Conservation (phyloP, 64 coral and sea anemone genomes). For the Anthopleura sola region DNA sequence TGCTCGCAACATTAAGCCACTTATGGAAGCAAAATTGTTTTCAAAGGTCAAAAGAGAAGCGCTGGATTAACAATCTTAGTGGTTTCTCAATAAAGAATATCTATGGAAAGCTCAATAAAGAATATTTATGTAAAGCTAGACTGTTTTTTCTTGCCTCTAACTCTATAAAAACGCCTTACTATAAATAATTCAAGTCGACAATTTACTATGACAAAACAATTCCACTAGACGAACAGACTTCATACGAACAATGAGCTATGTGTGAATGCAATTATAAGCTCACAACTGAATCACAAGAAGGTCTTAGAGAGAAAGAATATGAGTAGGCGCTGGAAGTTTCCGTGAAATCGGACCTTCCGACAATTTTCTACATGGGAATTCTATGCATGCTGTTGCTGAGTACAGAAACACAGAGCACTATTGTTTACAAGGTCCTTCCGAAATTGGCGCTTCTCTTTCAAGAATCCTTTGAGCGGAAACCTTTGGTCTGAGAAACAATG, state of each 20-base stretch:
- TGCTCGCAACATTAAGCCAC: conserved; percentile 10
- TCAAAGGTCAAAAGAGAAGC: conserved; percentile 12
- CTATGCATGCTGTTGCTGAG: conserved; percentile 10
- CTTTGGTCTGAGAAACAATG: background rate
- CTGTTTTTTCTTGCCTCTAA: background rate
- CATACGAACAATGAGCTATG: background rate
- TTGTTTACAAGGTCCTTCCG: conserved; percentile 2
- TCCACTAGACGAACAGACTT: background rate
- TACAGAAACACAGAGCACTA: conserved; percentile 4
- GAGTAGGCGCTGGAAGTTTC: background rate
- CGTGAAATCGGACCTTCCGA: conserved; percentile 4
- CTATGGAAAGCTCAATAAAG: background rate
- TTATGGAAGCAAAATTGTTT: conserved; percentile 7
- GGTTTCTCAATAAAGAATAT: background rate
- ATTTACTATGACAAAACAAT: background rate
- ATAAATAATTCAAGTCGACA: background rate
- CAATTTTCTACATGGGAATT: conserved; percentile 2
- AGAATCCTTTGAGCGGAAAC: background rate
- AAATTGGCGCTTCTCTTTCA: conserved; percentile 6
- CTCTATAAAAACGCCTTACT: background rate
- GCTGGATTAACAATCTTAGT: background rate
- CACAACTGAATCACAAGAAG: background rate
- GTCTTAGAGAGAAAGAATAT: background rate
- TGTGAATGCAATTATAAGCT: background rate
- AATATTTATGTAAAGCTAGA: background rate